Percentiles rank a stretch among this genome's conserved stretches.
Evolutionary conservation across 2,888 invertebrate genomes (phyloP).

Genomic region (Cerastis leucographa): DNA sequence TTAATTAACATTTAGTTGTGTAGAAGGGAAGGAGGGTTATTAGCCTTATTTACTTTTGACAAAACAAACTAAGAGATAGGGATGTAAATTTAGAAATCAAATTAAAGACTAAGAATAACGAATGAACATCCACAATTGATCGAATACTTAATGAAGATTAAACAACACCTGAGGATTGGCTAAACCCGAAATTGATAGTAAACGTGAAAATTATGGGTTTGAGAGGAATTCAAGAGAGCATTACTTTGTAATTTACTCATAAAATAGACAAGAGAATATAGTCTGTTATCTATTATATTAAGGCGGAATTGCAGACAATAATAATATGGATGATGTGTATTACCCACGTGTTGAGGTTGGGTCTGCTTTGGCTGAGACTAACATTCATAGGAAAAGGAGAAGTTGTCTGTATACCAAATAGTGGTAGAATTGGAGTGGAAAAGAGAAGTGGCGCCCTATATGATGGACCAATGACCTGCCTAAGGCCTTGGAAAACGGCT

Average conservation of each 20-base stretch:
- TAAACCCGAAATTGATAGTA: constrained; percentile 19
- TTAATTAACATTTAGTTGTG: too few relatives aligned
- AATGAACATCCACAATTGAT: too few relatives aligned
- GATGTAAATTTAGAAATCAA: too few relatives aligned
- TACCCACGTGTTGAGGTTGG: not conserved
- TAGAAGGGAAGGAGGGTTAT: too few relatives aligned
- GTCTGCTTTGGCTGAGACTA: not conserved
- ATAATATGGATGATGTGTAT: not conserved
- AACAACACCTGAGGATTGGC: constrained; percentile 20
- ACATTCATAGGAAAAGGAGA: not conserved
- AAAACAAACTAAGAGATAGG: too few relatives aligned
- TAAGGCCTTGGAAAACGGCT: too few relatives aligned
- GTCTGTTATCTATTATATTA: too few relatives aligned
- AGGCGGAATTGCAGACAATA: not conserved
- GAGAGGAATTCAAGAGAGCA: constrained; percentile 21
- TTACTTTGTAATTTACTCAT: constrained; percentile 24
- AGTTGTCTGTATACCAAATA: not conserved
- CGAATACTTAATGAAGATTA: constrained; percentile 23
- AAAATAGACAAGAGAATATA: constrained; percentile 6
- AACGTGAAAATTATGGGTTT: constrained; percentile 8
- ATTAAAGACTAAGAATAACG: too few relatives aligned
- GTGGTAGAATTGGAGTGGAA: too few relatives aligned
- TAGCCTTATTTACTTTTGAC: too few relatives aligned
- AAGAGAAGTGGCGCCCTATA: not conserved
- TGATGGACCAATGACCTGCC: not conserved